These are phyloP conservation scores for Pandemis heparana DNA, from an alignment of 2,888 invertebrate genomes.

Conservation along the genomic window DNA sequence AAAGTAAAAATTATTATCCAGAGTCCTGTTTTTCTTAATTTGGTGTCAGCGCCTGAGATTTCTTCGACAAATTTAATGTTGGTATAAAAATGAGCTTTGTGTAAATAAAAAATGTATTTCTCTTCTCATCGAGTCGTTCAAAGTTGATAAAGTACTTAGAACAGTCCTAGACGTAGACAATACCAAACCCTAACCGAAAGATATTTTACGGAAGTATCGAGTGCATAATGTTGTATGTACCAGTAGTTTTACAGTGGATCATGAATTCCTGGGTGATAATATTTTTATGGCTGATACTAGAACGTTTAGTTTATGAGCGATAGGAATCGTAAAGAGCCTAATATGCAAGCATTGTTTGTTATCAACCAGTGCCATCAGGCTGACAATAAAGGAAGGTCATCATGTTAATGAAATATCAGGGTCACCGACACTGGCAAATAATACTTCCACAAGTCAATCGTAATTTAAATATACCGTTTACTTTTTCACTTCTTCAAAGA, in stretches of 20 bases:
- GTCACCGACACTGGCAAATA: not conserved
- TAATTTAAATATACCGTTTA: no score
- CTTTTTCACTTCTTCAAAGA: no score
- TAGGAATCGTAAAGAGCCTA: slow-evolving; percentile 34
- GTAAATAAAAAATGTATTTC: not conserved
- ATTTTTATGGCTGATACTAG: slow-evolving; percentile 39
- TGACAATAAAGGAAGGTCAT: not conserved
- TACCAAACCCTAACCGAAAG: no score
- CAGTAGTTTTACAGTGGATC: slow-evolving; percentile 10
- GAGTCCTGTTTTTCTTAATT: not conserved
- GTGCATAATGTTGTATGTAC: no score
- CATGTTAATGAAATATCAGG: not conserved
- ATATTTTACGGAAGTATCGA: no score
- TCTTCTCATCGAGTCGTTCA: not conserved
- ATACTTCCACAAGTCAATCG: no score
- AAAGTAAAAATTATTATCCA: slow-evolving; percentile 21
- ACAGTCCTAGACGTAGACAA: no score
- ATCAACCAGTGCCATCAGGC: slow-evolving; percentile 7
- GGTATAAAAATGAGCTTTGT: not conserved
- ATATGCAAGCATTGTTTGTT: slow-evolving; percentile 30
- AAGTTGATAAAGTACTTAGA: no score
- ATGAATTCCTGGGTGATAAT: slow-evolving; percentile 29
- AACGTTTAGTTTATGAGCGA: slow-evolving; percentile 33
- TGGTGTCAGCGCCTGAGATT: not conserved
- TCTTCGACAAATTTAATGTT: not conserved